Evolutionary conservation across 2,888 invertebrate genomes (phyloP).

Genomic region (Molanna angustata): DNA sequence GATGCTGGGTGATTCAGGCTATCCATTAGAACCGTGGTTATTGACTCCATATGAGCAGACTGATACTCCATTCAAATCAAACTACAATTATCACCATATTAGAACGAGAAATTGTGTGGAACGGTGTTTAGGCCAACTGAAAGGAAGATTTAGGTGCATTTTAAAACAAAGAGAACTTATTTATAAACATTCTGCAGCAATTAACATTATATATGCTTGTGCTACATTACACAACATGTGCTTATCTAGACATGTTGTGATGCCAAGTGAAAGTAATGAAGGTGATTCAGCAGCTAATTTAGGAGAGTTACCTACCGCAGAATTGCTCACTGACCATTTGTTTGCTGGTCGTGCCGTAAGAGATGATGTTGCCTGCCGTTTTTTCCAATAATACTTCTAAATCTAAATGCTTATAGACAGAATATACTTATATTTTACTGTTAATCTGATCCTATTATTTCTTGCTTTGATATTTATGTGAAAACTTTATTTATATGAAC

Average conservation of each 20-base stretch:
- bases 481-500: no score
- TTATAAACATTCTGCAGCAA: background rate
- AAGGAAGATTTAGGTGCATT: background rate
- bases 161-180: constrained; percentile 1
- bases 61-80: background rate
- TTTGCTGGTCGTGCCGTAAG: background rate
- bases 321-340: background rate
- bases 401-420: background rate
- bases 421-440: no score
- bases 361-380: background rate
- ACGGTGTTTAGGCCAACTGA: background rate
- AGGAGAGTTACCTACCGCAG: background rate
- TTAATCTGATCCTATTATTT: no score
- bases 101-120: background rate
- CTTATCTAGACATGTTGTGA: background rate
- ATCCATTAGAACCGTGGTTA: background rate
- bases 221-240: background rate
- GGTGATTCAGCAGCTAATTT: background rate
- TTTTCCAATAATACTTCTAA: background rate
- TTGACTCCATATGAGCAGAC: background rate
- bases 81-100: background rate
- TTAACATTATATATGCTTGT: background rate
- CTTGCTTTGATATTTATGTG: no score
- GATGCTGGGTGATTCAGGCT: background rate
- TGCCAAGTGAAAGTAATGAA: background rate